Conservation (phyloP, 2,113 vertebrate species). For the Otocyon megalotis region DNA sequence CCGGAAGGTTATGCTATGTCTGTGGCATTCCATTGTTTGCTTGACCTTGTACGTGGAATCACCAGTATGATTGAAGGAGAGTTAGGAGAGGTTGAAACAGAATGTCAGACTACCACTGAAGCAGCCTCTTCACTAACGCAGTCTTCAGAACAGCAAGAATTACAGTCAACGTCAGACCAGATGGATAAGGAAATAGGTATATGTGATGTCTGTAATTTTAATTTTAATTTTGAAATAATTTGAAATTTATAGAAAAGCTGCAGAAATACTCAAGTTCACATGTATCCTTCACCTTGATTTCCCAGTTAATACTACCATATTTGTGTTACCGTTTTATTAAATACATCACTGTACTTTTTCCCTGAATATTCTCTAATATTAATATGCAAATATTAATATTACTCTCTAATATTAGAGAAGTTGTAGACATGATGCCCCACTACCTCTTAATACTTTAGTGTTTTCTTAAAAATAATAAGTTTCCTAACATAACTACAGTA, state of each 20-base stretch:
- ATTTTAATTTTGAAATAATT: constrained; percentile 36
- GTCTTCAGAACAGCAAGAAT: constrained; percentile 84
- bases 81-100: constrained; percentile 88
- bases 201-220: constrained; percentile 15
- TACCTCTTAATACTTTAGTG: neutral
- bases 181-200: constrained; percentile 91
- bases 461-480: constrained; percentile 40
- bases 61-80: constrained; percentile 98
- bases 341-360: neutral
- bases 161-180: constrained; percentile 85
- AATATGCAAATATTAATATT: too few species aligned
- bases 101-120: constrained; percentile 82
- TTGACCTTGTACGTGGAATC: constrained; percentile 98
- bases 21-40: constrained; percentile 97
- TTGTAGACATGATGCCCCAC: neutral
- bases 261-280: neutral
- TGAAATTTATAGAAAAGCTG: neutral
- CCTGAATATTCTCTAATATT: neutral
- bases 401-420: neutral
- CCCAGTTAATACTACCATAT: neutral
- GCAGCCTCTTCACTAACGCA: constrained; percentile 80
- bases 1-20: constrained; percentile 99
- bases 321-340: neutral
- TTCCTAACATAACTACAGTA: neutral
- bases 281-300: neutral